Conservation (phyloP, 2,113 vertebrate genomes). For the Merops nubicus region DNA sequence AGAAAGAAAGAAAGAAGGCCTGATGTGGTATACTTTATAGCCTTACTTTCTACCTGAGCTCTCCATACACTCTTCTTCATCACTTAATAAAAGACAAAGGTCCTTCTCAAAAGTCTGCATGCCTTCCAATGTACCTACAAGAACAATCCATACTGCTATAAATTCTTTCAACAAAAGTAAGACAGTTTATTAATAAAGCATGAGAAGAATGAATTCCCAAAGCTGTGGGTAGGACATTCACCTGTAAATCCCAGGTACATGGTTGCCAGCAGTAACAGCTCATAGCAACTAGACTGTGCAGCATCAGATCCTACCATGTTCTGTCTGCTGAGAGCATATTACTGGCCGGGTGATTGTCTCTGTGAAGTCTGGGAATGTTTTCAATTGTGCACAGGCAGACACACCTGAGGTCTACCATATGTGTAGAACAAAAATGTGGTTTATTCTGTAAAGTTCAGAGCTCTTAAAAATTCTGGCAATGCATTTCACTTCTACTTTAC, state of each 20-base stretch:
- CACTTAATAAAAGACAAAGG: neutral
- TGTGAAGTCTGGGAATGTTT: slow-evolving; percentile 38
- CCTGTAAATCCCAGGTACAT: neutral
- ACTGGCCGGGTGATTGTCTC: neutral
- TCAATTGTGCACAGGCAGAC: neutral
- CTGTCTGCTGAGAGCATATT: slow-evolving; percentile 14
- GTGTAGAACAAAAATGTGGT: neutral
- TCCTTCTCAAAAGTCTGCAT: neutral
- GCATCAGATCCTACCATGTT: neutral
- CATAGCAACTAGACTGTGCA: neutral
- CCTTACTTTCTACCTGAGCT: neutral
- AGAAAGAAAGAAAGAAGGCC: neutral
- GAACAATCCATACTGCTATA: neutral
- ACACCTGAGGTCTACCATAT: slow-evolving; percentile 3
- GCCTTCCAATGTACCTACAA: neutral
- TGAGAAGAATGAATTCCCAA: slow-evolving; percentile 3
- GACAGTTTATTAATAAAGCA: neutral
- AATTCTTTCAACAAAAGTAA: neutral
- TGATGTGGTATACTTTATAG: neutral
- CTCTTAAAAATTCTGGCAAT: neutral
- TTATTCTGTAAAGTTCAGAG: neutral
- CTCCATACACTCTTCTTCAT: neutral
- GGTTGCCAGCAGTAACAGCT: slow-evolving; percentile 22
- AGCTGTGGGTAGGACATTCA: neutral
- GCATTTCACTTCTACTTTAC: neutral